A percentile compares a stretch with the other conserved stretches of the same genome.
These are phyloP conservation scores for Eilema griseolum DNA, from an alignment of 2,888 invertebrate species.

Conservation along the genomic window DNA sequence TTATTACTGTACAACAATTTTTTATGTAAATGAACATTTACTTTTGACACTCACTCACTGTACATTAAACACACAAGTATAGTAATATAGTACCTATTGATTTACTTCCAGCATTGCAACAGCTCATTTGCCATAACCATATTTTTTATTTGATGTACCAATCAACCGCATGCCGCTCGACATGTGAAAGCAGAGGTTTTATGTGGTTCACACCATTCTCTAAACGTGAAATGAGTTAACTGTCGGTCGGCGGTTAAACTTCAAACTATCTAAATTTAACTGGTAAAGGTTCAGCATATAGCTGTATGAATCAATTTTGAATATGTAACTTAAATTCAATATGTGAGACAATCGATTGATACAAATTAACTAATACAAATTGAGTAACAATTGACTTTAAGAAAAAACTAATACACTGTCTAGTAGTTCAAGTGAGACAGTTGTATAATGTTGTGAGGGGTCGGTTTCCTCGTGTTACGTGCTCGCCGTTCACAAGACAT, in stretches of 20 bases:
- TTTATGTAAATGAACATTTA: no score
- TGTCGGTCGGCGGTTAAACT: background rate
- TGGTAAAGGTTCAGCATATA: background rate
- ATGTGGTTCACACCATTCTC: background rate
- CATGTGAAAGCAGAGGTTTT: background rate
- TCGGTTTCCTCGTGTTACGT: constrained; percentile 77
- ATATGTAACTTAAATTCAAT: background rate
- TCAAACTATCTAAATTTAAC: background rate
- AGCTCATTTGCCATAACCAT: background rate
- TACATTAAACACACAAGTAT: no score
- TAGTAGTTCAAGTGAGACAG: constrained; percentile 41
- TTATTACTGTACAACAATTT: no score
- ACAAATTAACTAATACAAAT: background rate
- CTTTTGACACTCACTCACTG: no score
- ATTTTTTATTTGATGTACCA: background rate
- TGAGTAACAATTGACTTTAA: background rate
- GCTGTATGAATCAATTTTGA: background rate
- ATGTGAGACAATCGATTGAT: background rate
- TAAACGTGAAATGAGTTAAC: background rate
- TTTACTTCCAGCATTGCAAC: background rate
- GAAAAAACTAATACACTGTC: constrained; percentile 19
- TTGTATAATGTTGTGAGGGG: constrained; percentile 75
- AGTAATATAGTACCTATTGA: no score
- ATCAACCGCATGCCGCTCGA: background rate
- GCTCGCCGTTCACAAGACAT: constrained; percentile 47